Evolutionary conservation across 2,888 invertebrate genomes (phyloP).

Genomic region (Euspilapteryx auroguttella): DNA sequence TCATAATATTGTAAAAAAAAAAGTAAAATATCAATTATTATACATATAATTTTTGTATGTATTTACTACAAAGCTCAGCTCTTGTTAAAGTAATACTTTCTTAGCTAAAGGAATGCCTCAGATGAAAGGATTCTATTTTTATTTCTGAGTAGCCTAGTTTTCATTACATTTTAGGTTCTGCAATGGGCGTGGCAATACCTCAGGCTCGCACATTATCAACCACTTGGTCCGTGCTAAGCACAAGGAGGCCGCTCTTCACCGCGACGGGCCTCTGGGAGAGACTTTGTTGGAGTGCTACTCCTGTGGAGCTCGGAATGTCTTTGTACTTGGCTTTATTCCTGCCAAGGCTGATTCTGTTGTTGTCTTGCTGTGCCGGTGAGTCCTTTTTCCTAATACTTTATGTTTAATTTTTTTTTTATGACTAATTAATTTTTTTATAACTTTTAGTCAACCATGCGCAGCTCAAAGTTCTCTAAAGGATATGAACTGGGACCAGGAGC

Average conservation of each 20-base stretch:
- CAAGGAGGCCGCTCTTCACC: conserved; percentile 96
- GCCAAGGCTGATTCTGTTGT: conserved; percentile 99
- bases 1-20: no score
- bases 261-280: conserved; percentile 97
- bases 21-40: no score
- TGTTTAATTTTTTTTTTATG: no score
- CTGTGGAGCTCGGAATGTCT: conserved; percentile 97
- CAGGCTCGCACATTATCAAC: conserved; percentile 98
- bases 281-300: conserved; percentile 98
- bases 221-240: conserved; percentile 99
- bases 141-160: no score
- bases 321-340: conserved; percentile 97
- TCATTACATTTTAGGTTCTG: conserved; percentile 69
- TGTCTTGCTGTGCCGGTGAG: conserved; percentile 86
- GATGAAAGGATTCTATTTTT: no score
- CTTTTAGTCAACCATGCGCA: conserved; percentile 96
- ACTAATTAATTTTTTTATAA: no score
- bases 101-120: not conserved
- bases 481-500: conserved; percentile 99
- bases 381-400: conserved; percentile 6
- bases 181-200: conserved; percentile 97
- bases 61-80: no score
- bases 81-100: no score
- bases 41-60: no score
- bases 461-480: conserved; percentile 96